Conservation (phyloP, 2,113 vertebrate genomes). For the Panurus biarmicus region DNA sequence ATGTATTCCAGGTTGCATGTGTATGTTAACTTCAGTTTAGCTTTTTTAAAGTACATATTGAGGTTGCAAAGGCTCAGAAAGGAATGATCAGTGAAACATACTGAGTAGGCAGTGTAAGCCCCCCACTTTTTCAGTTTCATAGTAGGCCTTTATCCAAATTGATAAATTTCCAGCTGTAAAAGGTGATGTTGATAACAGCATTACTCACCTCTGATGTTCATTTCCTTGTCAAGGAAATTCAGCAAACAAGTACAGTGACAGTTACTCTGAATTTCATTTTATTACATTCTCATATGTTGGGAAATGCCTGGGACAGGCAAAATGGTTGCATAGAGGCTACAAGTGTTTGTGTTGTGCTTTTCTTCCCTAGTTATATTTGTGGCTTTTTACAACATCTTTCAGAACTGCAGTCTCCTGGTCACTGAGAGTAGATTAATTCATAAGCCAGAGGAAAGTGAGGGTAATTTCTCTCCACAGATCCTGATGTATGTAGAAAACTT, state of each 20-base stretch:
- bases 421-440: neutral
- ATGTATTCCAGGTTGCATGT: neutral
- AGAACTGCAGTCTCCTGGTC: neutral
- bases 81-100: neutral
- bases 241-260: neutral
- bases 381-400: neutral
- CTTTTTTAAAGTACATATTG: neutral
- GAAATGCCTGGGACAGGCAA: neutral
- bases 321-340: neutral
- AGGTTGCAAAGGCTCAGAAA: neutral
- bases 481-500: neutral
- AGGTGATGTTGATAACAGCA: neutral
- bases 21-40: neutral
- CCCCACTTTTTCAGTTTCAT: neutral
- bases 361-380: neutral
- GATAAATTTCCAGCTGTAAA: neutral
- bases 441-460: neutral
- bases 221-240: neutral
- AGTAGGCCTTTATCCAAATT: neutral
- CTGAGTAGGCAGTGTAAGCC: neutral
- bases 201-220: fast-evolving
- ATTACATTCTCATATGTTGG: neutral
- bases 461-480: neutral
- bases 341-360: neutral
- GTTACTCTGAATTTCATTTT: neutral